Evolutionary conservation across 2,888 invertebrate species (phyloP).

Genomic region (Ectobius pallidus): DNA sequence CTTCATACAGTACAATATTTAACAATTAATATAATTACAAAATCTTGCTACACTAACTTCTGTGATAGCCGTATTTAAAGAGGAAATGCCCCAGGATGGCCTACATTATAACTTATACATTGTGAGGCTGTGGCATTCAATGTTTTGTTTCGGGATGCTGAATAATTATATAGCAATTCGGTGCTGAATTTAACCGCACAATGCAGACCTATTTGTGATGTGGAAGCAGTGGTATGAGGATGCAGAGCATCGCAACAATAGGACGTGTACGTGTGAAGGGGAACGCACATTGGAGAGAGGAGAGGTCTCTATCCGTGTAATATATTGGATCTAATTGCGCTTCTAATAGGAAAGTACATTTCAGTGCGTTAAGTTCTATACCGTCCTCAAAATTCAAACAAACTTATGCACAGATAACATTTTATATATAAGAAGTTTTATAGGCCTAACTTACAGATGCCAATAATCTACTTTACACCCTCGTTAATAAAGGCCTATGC

Average conservation of each 20-base stretch:
- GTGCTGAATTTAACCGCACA: slow-evolving; percentile 12
- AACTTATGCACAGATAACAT: too few species aligned
- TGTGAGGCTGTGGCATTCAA: neutral
- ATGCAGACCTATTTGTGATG: slow-evolving; percentile 13
- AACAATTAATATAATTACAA: too few species aligned
- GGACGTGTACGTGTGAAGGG: neutral
- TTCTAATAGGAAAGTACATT: neutral
- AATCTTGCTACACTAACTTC: too few species aligned
- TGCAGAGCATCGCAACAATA: neutral
- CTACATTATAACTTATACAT: neutral
- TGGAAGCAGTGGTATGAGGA: neutral
- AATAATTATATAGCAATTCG: slow-evolving; percentile 15
- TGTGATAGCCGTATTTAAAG: too few species aligned
- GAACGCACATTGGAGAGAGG: neutral
- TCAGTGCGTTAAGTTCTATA: neutral
- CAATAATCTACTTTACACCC: too few species aligned
- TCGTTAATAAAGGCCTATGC: too few species aligned
- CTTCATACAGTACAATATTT: too few species aligned
- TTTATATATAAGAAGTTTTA: too few species aligned
- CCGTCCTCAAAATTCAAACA: too few species aligned
- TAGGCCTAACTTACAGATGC: too few species aligned
- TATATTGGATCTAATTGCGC: neutral
- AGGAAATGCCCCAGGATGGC: neutral
- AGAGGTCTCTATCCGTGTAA: neutral
- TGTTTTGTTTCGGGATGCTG: slow-evolving; percentile 13